Conservation (phyloP, 2,888 invertebrate species). For the Rotaria sp. region DNA sequence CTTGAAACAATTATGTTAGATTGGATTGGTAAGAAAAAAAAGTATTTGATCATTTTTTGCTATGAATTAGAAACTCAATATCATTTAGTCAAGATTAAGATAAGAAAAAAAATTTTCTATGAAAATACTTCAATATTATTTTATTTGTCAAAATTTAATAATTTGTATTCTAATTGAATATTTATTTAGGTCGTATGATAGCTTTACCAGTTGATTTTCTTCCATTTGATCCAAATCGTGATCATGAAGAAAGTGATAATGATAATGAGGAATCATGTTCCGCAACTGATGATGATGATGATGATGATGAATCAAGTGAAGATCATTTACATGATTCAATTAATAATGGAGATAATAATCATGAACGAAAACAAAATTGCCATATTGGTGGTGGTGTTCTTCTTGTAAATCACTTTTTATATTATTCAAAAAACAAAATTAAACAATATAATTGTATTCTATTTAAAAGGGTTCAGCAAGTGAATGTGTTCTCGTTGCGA, state of each 20-base stretch:
- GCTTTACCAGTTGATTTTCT: conserved; percentile 80
- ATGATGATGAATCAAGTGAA: neutral
- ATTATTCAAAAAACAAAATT: neutral
- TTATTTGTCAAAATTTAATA: neutral
- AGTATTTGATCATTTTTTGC: neutral
- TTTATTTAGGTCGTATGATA: conserved; percentile 58
- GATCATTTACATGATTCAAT: neutral
- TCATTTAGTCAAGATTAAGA: too few species aligned
- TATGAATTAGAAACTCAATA: too few species aligned
- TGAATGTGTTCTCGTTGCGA: conserved; percentile 81
- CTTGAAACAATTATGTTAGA: conserved; percentile 87
- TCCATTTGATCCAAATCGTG: conserved; percentile 47
- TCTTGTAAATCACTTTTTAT: neutral
- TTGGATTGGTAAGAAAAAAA: conserved; percentile 63
- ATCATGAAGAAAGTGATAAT: neutral
- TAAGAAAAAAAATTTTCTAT: too few species aligned
- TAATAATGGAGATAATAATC: neutral
- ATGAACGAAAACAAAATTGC: neutral
- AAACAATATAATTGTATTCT: neutral
- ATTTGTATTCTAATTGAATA: neutral
- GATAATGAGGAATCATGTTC: neutral
- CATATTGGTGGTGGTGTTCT: conserved; percentile 30
- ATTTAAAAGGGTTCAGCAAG: conserved; percentile 78
- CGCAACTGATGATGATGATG: neutral
- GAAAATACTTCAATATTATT: too few species aligned